Percentiles rank a stretch among this genome's conserved stretches.
phyloP scores from a whole-genome alignment of 2,113 vertebrate species.

The Phyllostomus discolor region DNA sequence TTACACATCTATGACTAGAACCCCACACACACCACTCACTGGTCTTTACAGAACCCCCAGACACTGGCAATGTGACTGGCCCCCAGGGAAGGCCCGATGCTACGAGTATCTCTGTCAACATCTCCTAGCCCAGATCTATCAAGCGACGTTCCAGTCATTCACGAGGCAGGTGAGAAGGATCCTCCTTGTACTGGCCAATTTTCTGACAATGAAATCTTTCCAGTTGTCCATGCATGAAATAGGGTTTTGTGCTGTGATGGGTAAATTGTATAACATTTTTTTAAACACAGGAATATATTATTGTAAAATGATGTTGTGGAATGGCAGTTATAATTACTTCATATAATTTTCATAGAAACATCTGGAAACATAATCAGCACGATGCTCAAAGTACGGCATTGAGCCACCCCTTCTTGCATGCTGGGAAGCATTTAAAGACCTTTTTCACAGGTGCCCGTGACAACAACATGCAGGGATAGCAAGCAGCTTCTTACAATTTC shows the following conservation, averaged over 20 bases:
- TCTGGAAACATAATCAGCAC: conserved; percentile 74
- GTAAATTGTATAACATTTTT: conserved; percentile 27
- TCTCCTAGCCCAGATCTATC: conserved; percentile 7
- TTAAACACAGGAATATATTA: conserved; percentile 45
- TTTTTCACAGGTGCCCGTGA: neutral
- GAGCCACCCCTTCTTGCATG: conserved; percentile 54
- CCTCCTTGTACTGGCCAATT: neutral
- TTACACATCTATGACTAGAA: neutral
- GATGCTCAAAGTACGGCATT: conserved; percentile 58
- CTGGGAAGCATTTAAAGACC: conserved; percentile 42
- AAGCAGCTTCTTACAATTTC: neutral
- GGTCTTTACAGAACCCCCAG: neutral
- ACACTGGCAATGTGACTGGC: neutral
- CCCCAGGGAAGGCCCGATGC: neutral
- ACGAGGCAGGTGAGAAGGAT: neutral
- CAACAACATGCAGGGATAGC: neutral
- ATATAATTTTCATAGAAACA: conserved; percentile 67
- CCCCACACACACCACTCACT: neutral
- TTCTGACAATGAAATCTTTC: conserved; percentile 32
- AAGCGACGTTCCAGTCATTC: neutral
- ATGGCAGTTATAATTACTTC: conserved; percentile 51
- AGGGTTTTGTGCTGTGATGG: conserved; percentile 29
- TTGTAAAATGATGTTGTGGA: conserved; percentile 40
- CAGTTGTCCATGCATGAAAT: conserved; percentile 20
- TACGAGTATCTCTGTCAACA: neutral